A percentile compares a stretch with the other conserved stretches of the same genome.
phyloP scores from a whole-genome alignment of 1,140 invertebrate genomes.

The Platyura marginata region DNA sequence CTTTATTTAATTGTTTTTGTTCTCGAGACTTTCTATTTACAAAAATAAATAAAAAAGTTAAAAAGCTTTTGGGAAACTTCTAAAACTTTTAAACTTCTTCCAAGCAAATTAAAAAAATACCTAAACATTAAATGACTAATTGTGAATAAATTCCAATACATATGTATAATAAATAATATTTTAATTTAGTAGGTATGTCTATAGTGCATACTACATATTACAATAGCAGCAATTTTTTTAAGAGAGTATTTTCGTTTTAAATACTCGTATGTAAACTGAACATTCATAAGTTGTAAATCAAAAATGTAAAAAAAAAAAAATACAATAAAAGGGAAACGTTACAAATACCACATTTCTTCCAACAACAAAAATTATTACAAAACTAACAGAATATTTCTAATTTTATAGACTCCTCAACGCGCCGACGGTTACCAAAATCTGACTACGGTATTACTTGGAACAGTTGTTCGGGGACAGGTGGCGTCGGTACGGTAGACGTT shows the following conservation, averaged over 20 bases:
- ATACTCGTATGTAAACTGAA: neutral
- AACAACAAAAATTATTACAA: neutral
- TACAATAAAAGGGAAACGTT: too few species aligned
- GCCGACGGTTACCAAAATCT: slow-evolving; percentile 5
- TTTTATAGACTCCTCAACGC: slow-evolving; percentile 2
- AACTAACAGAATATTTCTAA: neutral
- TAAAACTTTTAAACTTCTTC: too few species aligned
- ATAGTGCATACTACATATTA: neutral
- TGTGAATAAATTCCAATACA: too few species aligned
- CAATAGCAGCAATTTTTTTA: neutral
- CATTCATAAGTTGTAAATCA: neutral
- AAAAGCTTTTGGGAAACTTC: too few species aligned
- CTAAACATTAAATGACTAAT: too few species aligned
- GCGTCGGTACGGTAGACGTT: slow-evolving; percentile 1
- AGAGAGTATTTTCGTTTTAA: neutral
- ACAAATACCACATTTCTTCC: neutral
- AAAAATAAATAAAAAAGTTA: too few species aligned
- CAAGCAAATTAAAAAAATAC: too few species aligned
- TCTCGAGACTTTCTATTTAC: too few species aligned
- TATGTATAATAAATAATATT: too few species aligned
- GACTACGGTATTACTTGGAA: slow-evolving; percentile 7
- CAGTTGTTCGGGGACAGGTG: slow-evolving; percentile 6
- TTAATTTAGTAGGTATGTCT: too few species aligned
- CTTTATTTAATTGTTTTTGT: too few species aligned
- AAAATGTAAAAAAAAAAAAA: too few species aligned